A percentile compares a stretch with the other conserved stretches of the same genome.
Evolutionary conservation across 37 sponge, comb jelly and placozoan genomes (phyloP).

Genomic region (Amphimedon queenslandica): DNA sequence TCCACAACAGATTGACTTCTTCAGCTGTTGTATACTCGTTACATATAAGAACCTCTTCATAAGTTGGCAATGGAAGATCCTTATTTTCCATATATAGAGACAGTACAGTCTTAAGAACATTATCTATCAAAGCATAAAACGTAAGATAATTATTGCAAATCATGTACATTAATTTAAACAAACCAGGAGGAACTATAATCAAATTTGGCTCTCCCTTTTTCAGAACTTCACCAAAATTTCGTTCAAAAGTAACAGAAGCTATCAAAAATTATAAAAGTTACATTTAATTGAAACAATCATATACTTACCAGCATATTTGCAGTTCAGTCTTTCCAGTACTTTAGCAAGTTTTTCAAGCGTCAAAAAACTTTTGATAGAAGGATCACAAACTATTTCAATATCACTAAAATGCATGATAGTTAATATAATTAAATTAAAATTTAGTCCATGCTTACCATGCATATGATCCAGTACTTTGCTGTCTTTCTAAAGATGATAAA

Average conservation of each 20-base stretch:
- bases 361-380: too few relatives aligned
- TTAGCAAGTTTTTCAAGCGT: too few relatives aligned
- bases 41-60: slow-evolving; percentile 55
- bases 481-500: neutral
- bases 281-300: too few relatives aligned
- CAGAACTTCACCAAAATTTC: slow-evolving; percentile 18
- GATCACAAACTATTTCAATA: too few relatives aligned
- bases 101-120: slow-evolving; percentile 34
- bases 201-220: slow-evolving; percentile 14
- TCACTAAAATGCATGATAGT: too few relatives aligned
- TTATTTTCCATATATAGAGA: slow-evolving; percentile 38
- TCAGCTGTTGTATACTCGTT: slow-evolving; percentile 45
- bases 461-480: neutral
- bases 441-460: too few relatives aligned
- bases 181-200: slow-evolving; percentile 24
- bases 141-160: too few relatives aligned
- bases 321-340: too few relatives aligned
- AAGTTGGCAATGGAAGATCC: slow-evolving; percentile 48
- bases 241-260: slow-evolving; percentile 6
- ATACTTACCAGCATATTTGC: too few relatives aligned
- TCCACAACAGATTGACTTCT: slow-evolving; percentile 54
- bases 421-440: too few relatives aligned
- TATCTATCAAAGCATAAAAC: slow-evolving; percentile 14
- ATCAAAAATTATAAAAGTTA: neutral
- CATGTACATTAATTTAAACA: too few relatives aligned